Percentiles rank a stretch among this genome's conserved stretches.
Conservation (phyloP, 2,113 vertebrate genomes). For the Nettapus auritus region DNA sequence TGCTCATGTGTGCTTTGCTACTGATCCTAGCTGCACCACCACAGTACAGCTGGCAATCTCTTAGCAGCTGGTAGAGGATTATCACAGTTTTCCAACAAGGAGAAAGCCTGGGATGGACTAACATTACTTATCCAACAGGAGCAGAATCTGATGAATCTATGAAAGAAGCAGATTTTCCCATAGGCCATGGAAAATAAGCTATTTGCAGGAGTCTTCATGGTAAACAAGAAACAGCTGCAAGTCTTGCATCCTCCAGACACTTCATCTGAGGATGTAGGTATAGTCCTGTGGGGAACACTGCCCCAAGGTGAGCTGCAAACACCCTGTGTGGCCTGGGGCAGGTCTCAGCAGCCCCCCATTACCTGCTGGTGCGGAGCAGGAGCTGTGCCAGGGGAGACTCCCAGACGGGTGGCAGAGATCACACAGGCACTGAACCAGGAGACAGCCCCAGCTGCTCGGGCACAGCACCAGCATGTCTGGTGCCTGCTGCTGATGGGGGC, state of each 20-base stretch:
- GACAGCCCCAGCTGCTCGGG: not conserved
- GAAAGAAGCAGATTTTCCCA: not conserved
- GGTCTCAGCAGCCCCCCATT: not conserved
- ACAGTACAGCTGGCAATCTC: not conserved
- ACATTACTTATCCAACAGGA: not conserved
- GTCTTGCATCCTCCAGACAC: not conserved
- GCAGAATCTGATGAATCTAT: not conserved
- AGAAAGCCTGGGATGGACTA: not conserved
- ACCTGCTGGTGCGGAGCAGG: not conserved
- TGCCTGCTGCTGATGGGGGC: not conserved
- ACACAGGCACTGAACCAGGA: not conserved
- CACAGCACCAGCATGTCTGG: not conserved
- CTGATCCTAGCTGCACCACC: not conserved
- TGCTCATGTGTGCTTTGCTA: rapidly evolving
- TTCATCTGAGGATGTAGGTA: not conserved
- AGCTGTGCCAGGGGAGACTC: not conserved
- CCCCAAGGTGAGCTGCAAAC: not conserved
- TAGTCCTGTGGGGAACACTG: not conserved
- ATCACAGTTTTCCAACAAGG: not conserved
- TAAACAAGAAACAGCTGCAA: not conserved
- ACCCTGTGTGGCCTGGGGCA: not conserved
- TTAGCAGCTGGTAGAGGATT: not conserved
- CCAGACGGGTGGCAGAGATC: not conserved
- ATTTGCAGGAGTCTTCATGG: not conserved
- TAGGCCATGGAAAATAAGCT: not conserved